These are phyloP conservation scores for Tetrapedia diversipes DNA, from an alignment of 2,888 invertebrate species.

Conservation along the genomic window DNA sequence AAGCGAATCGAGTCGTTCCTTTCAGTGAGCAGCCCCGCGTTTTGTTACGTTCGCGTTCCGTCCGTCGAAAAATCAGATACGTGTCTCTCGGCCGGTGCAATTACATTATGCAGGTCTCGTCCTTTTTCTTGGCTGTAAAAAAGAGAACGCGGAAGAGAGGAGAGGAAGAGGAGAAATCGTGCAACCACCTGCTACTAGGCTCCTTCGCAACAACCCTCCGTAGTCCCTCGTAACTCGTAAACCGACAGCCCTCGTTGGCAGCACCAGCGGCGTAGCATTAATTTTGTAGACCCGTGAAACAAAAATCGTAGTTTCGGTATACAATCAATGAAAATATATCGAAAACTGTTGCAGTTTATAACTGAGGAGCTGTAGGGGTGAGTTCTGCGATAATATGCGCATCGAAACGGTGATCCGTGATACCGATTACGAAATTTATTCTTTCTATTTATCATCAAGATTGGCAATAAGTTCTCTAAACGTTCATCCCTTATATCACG, in stretches of 20 bases:
- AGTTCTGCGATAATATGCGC: background rate
- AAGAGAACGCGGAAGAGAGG: background rate
- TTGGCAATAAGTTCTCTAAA: background rate
- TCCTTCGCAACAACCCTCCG: slow-evolving; percentile 42
- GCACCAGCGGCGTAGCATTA: slow-evolving; percentile 33
- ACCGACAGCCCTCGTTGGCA: slow-evolving; percentile 24
- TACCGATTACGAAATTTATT: background rate
- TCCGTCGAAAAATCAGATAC: slow-evolving; percentile 39
- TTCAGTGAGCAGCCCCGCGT: background rate
- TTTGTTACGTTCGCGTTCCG: slow-evolving; percentile 38
- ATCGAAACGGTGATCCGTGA: background rate
- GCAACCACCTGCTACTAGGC: slow-evolving; percentile 65
- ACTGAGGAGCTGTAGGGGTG: too few species aligned
- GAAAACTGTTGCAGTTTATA: background rate
- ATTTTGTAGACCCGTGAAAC: slow-evolving; percentile 29
- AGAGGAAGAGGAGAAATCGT: slow-evolving; percentile 36
- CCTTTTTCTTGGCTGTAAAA: slow-evolving; percentile 43
- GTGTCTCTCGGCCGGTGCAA: slow-evolving; percentile 26
- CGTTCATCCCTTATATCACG: too few species aligned
- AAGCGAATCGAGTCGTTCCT: background rate
- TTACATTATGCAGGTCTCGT: slow-evolving; percentile 65
- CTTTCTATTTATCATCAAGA: background rate
- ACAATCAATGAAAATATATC: background rate
- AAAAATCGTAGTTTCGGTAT: background rate
- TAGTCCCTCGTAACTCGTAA: slow-evolving; percentile 52